phyloP scores from a whole-genome alignment of 2,113 vertebrate genomes.

The Crotalus helleri region DNA sequence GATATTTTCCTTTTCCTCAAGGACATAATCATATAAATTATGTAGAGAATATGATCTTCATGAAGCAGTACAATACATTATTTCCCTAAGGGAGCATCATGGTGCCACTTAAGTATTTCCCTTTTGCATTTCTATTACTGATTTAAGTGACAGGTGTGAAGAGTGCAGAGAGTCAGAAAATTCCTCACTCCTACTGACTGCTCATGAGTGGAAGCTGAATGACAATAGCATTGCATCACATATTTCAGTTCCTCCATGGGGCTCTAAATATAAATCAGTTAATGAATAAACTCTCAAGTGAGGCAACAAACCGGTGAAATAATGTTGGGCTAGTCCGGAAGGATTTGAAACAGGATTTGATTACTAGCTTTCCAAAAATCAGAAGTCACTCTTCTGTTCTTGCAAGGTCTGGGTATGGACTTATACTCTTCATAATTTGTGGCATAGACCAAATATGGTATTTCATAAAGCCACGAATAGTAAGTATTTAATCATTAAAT shows the following conservation, averaged over 20 bases:
- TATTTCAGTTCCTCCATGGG: background rate
- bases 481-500: background rate
- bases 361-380: background rate
- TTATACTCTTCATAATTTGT: background rate
- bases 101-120: constrained; percentile 46
- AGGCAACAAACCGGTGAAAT: background rate
- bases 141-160: constrained; percentile 61
- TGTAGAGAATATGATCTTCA: constrained; percentile 38
- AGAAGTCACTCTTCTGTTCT: background rate
- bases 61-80: constrained; percentile 31
- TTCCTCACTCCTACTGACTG: constrained; percentile 39
- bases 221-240: background rate
- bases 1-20: background rate
- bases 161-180: constrained; percentile 46
- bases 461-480: constrained; percentile 34
- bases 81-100: constrained; percentile 23
- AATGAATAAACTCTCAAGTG: constrained; percentile 19
- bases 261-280: background rate
- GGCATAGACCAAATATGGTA: background rate
- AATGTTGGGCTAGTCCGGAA: background rate
- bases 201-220: constrained; percentile 43
- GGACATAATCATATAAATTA: background rate
- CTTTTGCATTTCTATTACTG: constrained; percentile 47
- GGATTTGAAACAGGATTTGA: background rate
- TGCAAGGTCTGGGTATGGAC: background rate